Evolutionary conservation across 2,113 vertebrate genomes (phyloP).

Genomic region (Lepisosteus osseus): DNA sequence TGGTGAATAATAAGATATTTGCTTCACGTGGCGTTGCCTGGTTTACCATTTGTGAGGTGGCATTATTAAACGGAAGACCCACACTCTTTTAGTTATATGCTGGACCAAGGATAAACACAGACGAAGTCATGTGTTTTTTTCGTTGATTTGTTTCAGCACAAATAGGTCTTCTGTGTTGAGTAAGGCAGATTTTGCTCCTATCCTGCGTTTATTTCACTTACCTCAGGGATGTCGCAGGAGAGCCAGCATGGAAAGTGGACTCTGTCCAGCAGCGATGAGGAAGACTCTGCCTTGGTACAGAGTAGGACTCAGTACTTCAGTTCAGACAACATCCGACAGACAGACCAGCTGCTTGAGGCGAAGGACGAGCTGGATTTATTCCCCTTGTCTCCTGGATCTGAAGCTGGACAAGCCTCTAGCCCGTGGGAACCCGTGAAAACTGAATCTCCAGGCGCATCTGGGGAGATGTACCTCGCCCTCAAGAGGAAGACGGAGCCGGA

Average conservation of each 20-base stretch:
- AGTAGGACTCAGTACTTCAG: constrained; percentile 20
- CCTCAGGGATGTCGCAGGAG: constrained; percentile 71
- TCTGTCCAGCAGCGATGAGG: constrained; percentile 89
- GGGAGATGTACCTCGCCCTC: constrained; percentile 38
- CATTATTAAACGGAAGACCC: no score
- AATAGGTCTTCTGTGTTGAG: neutral
- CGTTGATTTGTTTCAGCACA: no score
- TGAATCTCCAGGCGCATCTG: constrained; percentile 25
- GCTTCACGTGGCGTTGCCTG: no score
- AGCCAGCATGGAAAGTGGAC: constrained; percentile 85
- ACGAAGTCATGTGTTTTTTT: neutral
- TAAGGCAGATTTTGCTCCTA: neutral
- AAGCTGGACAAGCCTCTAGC: constrained; percentile 70
- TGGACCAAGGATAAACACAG: neutral
- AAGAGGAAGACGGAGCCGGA: constrained; percentile 71
- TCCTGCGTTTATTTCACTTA: constrained; percentile 21
- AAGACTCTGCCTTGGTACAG: constrained; percentile 42
- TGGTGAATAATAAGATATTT: no score
- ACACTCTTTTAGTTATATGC: neutral
- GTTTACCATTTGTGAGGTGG: no score
- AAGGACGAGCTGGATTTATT: no score
- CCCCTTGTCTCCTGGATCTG: constrained; percentile 61
- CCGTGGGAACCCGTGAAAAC: constrained; percentile 66
- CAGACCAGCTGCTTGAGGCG: no score
- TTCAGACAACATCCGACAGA: neutral